These are phyloP conservation scores for Myotis brandtii DNA, from an alignment of 2,113 vertebrate species.

Conservation along the genomic window DNA sequence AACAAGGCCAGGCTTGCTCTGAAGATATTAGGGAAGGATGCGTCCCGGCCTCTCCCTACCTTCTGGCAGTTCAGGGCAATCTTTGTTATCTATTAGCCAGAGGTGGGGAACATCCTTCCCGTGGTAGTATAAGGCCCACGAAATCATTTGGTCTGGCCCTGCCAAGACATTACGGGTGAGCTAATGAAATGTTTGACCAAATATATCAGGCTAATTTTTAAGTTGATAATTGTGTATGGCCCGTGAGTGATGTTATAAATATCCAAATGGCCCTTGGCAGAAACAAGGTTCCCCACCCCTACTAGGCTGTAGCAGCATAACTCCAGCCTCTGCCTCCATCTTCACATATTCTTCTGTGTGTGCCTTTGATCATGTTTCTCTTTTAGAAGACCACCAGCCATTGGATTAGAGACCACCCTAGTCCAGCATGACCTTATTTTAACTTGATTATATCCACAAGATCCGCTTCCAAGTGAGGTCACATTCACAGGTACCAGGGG, in stretches of 20 bases:
- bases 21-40: not conserved
- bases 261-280: no score
- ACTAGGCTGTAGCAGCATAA: not conserved
- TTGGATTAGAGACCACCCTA: not conserved
- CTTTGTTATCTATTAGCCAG: no score
- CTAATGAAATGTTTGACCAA: no score
- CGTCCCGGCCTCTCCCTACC: not conserved
- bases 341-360: not conserved
- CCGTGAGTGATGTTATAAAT: no score
- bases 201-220: no score
- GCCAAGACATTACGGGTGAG: no score
- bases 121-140: no score
- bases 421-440: not conserved
- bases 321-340: not conserved
- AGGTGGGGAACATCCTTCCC: no score
- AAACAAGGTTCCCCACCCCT: no score
- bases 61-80: not conserved
- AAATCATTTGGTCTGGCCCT: no score
- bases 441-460: not conserved
- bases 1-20: not conserved
- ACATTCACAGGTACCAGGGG: not conserved
- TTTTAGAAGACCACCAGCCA: not conserved
- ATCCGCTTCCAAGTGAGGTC: not conserved
- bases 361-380: not conserved
- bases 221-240: no score